Percentiles rank a stretch among this genome's conserved stretches.
Evolutionary conservation across 2,113 vertebrate genomes (phyloP).

Genomic region (Tricholaema leucomelas): DNA sequence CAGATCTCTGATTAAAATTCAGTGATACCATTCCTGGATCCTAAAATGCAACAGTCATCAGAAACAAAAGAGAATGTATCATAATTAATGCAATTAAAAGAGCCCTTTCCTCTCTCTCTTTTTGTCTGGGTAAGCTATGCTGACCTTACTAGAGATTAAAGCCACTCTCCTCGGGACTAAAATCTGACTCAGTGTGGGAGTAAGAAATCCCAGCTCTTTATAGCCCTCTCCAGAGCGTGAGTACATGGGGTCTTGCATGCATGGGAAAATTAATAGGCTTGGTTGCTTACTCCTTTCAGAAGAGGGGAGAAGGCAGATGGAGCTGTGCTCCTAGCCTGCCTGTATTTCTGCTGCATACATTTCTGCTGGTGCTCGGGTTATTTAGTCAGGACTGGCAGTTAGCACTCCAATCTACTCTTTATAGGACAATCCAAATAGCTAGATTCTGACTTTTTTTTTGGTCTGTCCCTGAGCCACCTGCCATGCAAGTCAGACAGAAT

Average conservation of each 20-base stretch:
- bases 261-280: not conserved
- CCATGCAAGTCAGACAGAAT: not conserved
- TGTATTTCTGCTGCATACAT: not conserved
- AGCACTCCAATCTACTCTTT: not conserved
- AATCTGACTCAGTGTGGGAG: not conserved
- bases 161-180: not conserved
- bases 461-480: not conserved
- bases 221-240: not conserved
- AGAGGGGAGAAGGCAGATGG: not conserved
- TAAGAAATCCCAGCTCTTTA: not conserved
- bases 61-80: conserved; percentile 62
- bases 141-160: conserved; percentile 1
- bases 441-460: not conserved
- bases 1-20: conserved; percentile 73
- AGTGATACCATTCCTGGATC: conserved; percentile 56
- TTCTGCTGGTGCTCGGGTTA: not conserved
- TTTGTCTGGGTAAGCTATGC: not conserved
- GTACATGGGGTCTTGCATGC: not conserved
- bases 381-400: not conserved
- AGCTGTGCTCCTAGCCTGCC: not conserved
- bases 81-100: conserved; percentile 59
- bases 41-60: conserved; percentile 64
- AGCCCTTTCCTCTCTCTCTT: not conserved
- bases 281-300: not conserved
- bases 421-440: not conserved